Evolutionary conservation across 2,113 vertebrate genomes (phyloP).

Genomic region (Oncorhynchus gorbuscha): DNA sequence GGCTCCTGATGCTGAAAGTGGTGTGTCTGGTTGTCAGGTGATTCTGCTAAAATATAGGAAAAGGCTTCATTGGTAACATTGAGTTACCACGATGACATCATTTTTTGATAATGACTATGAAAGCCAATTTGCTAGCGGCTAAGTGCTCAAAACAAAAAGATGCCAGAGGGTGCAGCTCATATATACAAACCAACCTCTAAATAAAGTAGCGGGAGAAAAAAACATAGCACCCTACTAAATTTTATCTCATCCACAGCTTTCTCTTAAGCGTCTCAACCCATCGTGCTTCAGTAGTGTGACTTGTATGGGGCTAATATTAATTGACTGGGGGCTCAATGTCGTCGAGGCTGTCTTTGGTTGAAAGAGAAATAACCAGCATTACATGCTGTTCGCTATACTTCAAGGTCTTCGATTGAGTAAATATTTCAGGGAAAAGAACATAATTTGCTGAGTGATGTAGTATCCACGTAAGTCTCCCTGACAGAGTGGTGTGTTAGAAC

Average conservation of each 20-base stretch:
- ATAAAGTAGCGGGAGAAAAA: constrained; percentile 11
- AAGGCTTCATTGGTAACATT: too few relatives aligned
- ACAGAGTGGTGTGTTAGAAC: constrained; percentile 29
- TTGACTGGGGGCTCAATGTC: constrained; percentile 51
- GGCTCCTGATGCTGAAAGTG: too few relatives aligned
- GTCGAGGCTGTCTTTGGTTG: constrained; percentile 25
- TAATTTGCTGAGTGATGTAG: constrained; percentile 35
- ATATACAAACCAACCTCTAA: constrained; percentile 35
- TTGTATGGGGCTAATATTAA: constrained; percentile 55
- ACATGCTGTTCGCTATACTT: constrained; percentile 42
- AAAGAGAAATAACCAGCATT: constrained; percentile 54
- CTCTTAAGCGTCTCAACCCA: constrained; percentile 41
- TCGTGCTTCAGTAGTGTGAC: constrained; percentile 12
- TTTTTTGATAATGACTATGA: background rate
- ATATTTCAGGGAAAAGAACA: constrained; percentile 30
- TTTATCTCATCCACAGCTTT: constrained; percentile 19
- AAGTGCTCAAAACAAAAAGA: too few relatives aligned
- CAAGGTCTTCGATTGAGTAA: constrained; percentile 41
- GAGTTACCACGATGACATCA: background rate
- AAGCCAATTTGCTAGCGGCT: background rate
- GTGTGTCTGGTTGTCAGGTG: too few relatives aligned
- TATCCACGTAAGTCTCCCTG: constrained; percentile 54
- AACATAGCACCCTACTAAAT: constrained; percentile 20
- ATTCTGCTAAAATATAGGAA: too few relatives aligned
- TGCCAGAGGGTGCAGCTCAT: background rate